Conservation (phyloP, 64 coral and sea anemone genomes). For the Orbicella faveolata region DNA sequence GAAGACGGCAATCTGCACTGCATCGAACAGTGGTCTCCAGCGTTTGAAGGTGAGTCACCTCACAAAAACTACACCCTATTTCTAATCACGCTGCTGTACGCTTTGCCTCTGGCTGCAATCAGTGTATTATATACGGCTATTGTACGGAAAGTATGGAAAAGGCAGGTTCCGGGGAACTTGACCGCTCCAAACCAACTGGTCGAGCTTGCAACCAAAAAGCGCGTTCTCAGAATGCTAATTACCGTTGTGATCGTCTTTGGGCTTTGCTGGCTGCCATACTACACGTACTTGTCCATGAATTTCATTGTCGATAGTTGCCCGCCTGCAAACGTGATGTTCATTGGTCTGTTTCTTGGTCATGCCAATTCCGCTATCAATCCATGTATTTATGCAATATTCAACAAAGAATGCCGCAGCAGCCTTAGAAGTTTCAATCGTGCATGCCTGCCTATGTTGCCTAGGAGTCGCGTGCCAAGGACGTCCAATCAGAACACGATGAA, state of each 20-base stretch:
- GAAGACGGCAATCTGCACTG: not conserved
- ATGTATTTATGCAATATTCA: constrained; percentile 43
- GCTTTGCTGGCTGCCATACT: constrained; percentile 64
- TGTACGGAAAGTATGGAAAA: constrained; percentile 59
- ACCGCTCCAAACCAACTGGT: not conserved
- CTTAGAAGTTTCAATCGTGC: not conserved
- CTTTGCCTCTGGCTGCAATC: constrained; percentile 18
- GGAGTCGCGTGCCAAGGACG: not conserved
- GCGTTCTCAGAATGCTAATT: constrained; percentile 61
- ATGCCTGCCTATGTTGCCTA: not conserved
- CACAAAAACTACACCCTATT: constrained; percentile 31
- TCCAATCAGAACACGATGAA: not conserved
- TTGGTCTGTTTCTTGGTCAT: constrained; percentile 39
- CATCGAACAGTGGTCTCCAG: constrained; percentile 33
- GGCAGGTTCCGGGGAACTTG: constrained; percentile 46
- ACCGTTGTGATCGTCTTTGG: constrained; percentile 49
- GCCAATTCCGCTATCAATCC: constrained; percentile 52
- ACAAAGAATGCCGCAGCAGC: constrained; percentile 40
- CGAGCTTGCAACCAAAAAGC: constrained; percentile 14
- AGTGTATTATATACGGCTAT: constrained; percentile 49
- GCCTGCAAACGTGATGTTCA: not conserved
- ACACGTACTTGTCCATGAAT: constrained; percentile 8
- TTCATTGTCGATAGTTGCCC: not conserved
- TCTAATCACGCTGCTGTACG: constrained; percentile 31
- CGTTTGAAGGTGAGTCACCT: not conserved